Conservation (phyloP, 2,113 vertebrate species). For the Atlantisia rogersi region DNA sequence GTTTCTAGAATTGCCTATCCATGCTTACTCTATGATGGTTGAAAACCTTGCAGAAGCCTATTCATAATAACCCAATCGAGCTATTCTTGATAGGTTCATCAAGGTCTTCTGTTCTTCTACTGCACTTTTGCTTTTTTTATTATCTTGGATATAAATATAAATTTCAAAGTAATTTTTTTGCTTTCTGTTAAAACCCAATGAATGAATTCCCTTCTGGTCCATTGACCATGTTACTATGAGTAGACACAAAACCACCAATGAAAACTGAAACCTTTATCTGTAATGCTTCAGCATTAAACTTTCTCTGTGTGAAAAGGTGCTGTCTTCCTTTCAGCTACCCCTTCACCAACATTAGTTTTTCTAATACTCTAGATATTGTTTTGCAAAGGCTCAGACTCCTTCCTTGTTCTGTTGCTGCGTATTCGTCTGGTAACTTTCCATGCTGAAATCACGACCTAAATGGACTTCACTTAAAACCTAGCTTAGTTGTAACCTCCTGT, state of each 20-base stretch:
- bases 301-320: not conserved
- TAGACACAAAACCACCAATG: not conserved
- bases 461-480: not conserved
- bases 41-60: constrained; percentile 30
- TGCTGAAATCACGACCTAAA: not conserved
- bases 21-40: not conserved
- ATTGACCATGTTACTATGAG: constrained; percentile 8
- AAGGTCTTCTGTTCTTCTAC: constrained; percentile 31
- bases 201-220: constrained; percentile 54
- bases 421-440: not conserved
- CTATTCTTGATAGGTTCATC: constrained; percentile 16
- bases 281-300: not conserved
- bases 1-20: not conserved
- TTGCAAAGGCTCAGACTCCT: not conserved
- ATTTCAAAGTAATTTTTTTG: constrained; percentile 19
- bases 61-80: constrained; percentile 24
- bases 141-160: not conserved
- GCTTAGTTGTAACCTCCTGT: not conserved
- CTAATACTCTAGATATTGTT: not conserved
- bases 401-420: not conserved
- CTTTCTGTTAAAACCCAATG: constrained; percentile 10
- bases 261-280: not conserved
- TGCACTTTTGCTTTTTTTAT: constrained; percentile 17
- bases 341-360: constrained; percentile 7
- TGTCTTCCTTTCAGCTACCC: not conserved